Evolutionary conservation across 1,140 invertebrate species (phyloP), one percentile per base, ranked within the genome.

Genomic region (Diplogasteroides magnus): DNA sequence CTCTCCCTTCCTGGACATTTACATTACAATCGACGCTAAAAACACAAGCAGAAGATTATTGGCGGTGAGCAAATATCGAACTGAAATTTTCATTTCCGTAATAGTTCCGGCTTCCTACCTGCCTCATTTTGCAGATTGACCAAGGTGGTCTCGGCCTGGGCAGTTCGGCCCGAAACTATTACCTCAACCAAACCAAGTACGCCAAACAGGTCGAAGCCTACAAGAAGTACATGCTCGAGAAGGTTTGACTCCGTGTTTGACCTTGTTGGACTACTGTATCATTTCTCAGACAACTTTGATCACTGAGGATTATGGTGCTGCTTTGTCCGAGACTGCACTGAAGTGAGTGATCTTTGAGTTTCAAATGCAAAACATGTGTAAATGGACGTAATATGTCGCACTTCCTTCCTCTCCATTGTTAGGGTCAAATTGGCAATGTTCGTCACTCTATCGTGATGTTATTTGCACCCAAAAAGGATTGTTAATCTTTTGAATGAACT

Each of bases 111-210:
- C 19, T 19, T 48, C 19, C 19, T 6, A 48, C 19, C 37, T 48
- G n/a, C n/a, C n/a, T n/a, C n/a, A n/a, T n/a, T n/a, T 11, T 48
- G 37, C 37, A 64, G 63, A 61, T 64, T 61, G 63, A 64, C 31
- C 26, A 64, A 55, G 63, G 63, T 14, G 26, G 23, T 26, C 31
- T 64, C 26, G 63, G 63, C 29, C 63, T 64, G 63, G 63, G 63
- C 29, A 11, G 6, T 14, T 25, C 23, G 19, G 25, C 63, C 29
- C 26, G 63, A 11, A 31, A 64, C 23, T 64, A 64, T 55, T 64
- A 64, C 31, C 63, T 64, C 6, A 64, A 64, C 31, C 6, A 61
- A 14, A 64, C 63, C n/a, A 25, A 23, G 63, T 64, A 56, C 63
- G 63, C 3, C 6, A 31, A 48, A 14, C 63, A 64, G 27, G 25